Evolutionary conservation across 2,113 vertebrate species (phyloP).

Genomic region (Oncorhynchus tshawytscha): DNA sequence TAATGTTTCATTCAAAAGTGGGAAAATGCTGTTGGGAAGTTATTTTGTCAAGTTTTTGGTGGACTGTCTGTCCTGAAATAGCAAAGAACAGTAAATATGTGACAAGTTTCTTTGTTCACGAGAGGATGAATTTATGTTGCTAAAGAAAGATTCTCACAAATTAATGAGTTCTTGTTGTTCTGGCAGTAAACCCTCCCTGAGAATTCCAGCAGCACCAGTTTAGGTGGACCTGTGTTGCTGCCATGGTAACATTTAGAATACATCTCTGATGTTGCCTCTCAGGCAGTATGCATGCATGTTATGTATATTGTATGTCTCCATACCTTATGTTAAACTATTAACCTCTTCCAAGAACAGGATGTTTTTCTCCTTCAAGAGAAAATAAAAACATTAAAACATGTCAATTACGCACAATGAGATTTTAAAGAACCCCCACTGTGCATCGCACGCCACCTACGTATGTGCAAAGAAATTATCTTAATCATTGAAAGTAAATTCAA

Average conservation of each 20-base stretch:
- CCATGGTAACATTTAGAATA: constrained; percentile 41
- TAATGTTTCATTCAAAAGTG: neutral
- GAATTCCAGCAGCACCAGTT: constrained; percentile 34
- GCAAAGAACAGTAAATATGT: neutral
- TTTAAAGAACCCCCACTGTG: too few relatives aligned
- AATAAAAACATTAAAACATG: neutral
- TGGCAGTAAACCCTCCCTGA: constrained; percentile 9
- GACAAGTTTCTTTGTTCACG: neutral
- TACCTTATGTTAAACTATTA: constrained; percentile 33
- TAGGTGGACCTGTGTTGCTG: constrained; percentile 42
- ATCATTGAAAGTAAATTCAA: neutral
- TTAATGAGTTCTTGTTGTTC: constrained; percentile 37
- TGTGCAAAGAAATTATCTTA: neutral
- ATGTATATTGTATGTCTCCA: neutral
- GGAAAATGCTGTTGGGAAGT: neutral
- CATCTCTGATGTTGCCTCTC: constrained; percentile 30
- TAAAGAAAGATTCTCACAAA: constrained; percentile 34
- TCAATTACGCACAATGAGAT: neutral
- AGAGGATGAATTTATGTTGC: constrained; percentile 11
- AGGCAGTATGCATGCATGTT: constrained; percentile 2
- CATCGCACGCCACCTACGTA: too few relatives aligned
- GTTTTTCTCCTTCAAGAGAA: constrained; percentile 12
- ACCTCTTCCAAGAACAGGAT: constrained; percentile 15
- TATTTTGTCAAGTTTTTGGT: neutral
- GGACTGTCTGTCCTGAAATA: neutral